These are phyloP conservation scores for Erebia epiphron DNA, from an alignment of 2,888 invertebrate genomes.

Conservation along the genomic window DNA sequence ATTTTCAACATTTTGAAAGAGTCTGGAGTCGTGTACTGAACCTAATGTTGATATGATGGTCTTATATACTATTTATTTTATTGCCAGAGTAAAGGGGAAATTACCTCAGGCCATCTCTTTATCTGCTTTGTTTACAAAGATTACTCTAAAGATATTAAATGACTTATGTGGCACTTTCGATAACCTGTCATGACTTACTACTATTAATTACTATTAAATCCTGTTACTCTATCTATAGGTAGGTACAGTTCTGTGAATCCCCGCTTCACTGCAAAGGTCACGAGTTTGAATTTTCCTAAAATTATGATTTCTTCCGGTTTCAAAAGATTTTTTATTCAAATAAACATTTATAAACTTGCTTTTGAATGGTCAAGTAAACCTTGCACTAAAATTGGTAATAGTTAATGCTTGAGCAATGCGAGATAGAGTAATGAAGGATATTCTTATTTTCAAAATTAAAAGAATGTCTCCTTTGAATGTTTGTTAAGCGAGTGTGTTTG, in stretches of 20 bases:
- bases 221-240: neutral
- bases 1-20: conserved; percentile 20
- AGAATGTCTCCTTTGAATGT: no score
- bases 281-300: neutral
- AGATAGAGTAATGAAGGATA: no score
- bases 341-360: neutral
- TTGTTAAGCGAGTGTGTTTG: no score
- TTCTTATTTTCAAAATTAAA: no score
- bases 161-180: conserved; percentile 10
- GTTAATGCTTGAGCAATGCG: no score
- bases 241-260: neutral
- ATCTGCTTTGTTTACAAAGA: conserved; percentile 25
- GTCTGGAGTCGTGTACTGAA: conserved; percentile 5
- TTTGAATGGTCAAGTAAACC: no score
- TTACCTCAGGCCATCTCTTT: conserved; percentile 29
- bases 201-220: neutral
- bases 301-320: no score
- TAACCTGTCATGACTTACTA: conserved; percentile 22
- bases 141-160: neutral
- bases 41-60: neutral
- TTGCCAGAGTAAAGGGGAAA: conserved; percentile 29
- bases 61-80: conserved; percentile 30
- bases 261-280: conserved; percentile 14
- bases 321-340: no score
- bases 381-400: no score